Base-by-base conservation (phyloP, 1,140 invertebrate species). In the Tenebrio molitor region DNA sequence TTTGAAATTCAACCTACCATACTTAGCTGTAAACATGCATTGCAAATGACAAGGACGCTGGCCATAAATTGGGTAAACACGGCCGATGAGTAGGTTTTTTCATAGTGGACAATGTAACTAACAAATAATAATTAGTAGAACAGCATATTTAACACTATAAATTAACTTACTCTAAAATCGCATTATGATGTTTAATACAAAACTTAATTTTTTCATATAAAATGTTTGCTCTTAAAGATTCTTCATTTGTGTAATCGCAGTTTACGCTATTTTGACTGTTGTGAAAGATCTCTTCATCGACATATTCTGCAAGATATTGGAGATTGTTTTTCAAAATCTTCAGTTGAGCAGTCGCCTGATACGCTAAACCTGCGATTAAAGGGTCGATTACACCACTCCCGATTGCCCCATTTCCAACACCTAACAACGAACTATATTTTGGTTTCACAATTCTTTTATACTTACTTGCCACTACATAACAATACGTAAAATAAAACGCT, bases 161-260 rank as follows among this genome's bases (percentile, higher is more conserved):
- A n/a, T n/a, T n/a, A n/a, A n/a, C n/a, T 36, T 65, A 65, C 62
- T 39, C n/a, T 17, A 65, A 39, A 15, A 65, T 65, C 4, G 62
- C 34, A 17, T 65, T 42, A n/a, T 65, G 39, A 36, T 65, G 62
- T 39, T 29, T 42, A 21, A 65, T 42, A 39, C 62, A 65, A 1
- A 17, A 3, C n/a, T 33, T 19, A 36, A 65, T 65, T 39, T 8
- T 42, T 3, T 39, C 10, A 8, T 65, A 36, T 8, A 39, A 17
- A 16, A 65, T 58, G 6, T 25, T 19, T 15, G 39, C 14, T 14
- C 39, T 65, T 19, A n/a, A 15, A 17, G 1, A 10, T 63, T 17
- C n/a, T 14, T 29, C 25, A 29, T 29, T n/a, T n/a, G n/a, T n/a
- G n/a, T n/a, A n/a, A n/a, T 29, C 25, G 3, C 8, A 3, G 8